Conservation (phyloP, 2,888 invertebrate species). For the Sabatieria punctata region DNA sequence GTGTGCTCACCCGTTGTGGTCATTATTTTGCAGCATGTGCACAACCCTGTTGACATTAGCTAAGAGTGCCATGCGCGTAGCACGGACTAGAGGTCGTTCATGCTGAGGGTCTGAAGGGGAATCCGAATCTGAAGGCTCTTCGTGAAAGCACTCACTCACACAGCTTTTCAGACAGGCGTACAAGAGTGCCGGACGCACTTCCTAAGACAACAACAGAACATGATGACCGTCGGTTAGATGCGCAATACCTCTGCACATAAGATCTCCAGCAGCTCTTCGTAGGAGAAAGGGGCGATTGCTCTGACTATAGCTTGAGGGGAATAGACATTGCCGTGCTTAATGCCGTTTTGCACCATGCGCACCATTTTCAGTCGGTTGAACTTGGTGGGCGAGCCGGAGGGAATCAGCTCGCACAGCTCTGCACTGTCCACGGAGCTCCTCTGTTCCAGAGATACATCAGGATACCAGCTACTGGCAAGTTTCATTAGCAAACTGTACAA, state of each 20-base stretch:
- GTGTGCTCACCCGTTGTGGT: too few species aligned
- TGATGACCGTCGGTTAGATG: background rate
- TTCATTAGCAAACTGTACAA: too few species aligned
- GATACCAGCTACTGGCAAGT: too few species aligned
- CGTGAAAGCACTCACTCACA: background rate
- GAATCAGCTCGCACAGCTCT: background rate
- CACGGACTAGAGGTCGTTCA: too few species aligned
- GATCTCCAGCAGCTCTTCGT: background rate
- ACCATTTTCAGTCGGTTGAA: constrained; percentile 3
- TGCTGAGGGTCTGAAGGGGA: too few species aligned
- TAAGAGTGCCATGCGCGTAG: too few species aligned
- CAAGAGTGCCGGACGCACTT: background rate
- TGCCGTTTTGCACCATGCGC: background rate
- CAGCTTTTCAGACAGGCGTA: background rate
- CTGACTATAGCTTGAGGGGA: background rate
- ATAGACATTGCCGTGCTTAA: background rate
- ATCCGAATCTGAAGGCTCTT: too few species aligned
- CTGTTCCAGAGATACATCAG: too few species aligned
- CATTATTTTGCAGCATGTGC: too few species aligned
- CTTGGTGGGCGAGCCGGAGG: background rate
- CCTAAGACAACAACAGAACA: background rate
- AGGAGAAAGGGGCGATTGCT: background rate
- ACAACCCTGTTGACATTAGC: too few species aligned
- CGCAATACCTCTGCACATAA: background rate
- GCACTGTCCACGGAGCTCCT: background rate